Conservation (phyloP, 2,113 vertebrate genomes). For the Microcebus ravelobensis region DNA sequence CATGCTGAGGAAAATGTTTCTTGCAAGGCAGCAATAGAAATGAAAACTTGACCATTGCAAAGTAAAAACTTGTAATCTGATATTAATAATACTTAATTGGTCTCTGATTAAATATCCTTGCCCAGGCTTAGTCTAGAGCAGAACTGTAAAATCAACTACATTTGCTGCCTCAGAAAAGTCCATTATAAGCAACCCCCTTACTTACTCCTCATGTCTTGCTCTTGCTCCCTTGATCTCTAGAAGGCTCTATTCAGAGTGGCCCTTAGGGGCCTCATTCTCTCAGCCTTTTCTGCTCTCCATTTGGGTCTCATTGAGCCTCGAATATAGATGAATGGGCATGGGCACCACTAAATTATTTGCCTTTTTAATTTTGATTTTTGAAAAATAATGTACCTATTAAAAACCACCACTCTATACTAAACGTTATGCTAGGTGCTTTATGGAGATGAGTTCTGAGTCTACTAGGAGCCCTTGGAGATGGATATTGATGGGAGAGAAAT, state of each 20-base stretch:
- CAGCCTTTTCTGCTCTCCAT: background rate
- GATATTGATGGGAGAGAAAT: background rate
- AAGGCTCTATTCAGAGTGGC: rapidly evolving
- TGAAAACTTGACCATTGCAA: background rate
- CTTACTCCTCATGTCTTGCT: rapidly evolving
- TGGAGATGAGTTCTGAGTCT: background rate
- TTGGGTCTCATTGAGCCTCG: background rate
- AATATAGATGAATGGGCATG: background rate
- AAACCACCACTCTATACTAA: background rate
- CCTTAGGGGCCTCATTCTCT: background rate
- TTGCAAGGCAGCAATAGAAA: background rate
- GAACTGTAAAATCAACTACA: background rate
- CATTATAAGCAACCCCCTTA: rapidly evolving
- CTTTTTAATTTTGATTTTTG: background rate
- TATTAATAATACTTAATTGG: background rate
- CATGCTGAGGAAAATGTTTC: background rate
- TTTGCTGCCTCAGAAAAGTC: background rate
- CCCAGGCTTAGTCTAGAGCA: background rate
- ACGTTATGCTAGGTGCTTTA: rapidly evolving
- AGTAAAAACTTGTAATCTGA: background rate
- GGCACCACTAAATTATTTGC: background rate
- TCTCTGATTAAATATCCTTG: background rate
- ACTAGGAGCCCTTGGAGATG: background rate
- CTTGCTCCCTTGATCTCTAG: background rate
- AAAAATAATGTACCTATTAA: background rate